Conservation (phyloP, 2,113 vertebrate genomes). For the Thamnophis sirtalis region DNA sequence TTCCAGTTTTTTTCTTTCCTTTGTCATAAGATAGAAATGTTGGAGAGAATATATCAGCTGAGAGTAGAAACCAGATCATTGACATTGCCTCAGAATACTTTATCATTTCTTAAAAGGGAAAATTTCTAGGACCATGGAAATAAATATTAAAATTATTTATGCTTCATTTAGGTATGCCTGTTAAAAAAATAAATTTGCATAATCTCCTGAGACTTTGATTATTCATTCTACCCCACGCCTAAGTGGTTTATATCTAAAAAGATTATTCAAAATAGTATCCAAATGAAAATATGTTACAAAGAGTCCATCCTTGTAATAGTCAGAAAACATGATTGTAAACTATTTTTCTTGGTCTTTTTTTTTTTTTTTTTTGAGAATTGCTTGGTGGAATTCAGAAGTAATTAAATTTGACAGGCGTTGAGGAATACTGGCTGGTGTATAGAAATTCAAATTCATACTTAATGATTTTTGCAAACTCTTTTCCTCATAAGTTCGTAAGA, state of each 20-base stretch:
- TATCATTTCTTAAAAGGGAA: background rate
- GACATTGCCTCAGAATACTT: background rate
- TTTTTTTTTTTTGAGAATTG: background rate
- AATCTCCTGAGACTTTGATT: background rate
- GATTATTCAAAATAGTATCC: background rate
- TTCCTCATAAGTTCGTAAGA: background rate
- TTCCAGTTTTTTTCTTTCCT: background rate
- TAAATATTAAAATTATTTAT: background rate
- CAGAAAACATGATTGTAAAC: background rate
- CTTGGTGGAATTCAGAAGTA: background rate
- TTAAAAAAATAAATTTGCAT: constrained; percentile 7
- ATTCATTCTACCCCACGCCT: background rate
- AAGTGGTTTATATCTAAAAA: background rate
- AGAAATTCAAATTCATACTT: background rate
- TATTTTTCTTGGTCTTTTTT: background rate
- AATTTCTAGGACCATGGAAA: background rate
- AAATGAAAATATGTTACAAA: background rate
- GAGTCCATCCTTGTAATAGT: background rate
- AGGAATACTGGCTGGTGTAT: background rate
- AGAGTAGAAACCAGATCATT: background rate
- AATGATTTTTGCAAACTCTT: background rate
- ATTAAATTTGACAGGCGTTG: background rate
- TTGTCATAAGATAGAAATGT: background rate
- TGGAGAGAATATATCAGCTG: background rate
- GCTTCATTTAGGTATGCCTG: background rate